phyloP scores from a whole-genome alignment of 1,140 invertebrate species.

The Thrips palmi region DNA sequence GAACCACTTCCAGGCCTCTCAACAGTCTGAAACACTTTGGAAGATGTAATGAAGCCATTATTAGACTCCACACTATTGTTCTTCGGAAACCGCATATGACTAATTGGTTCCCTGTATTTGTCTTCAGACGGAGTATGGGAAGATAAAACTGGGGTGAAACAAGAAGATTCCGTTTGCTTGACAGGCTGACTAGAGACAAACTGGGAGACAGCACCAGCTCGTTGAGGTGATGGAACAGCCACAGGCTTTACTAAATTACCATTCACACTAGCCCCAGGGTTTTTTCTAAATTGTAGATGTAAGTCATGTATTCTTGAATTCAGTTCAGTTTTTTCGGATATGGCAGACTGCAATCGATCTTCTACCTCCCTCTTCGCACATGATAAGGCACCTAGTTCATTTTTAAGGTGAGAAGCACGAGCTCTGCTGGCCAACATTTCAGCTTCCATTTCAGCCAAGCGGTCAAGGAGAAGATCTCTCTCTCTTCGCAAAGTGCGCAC shows the following conservation, averaged over 20 bases:
- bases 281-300: conserved; percentile 24
- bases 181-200: conserved; percentile 8
- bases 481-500: conserved; percentile 36
- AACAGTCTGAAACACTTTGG: too few species aligned
- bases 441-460: conserved; percentile 49
- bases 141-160: conserved; percentile 11
- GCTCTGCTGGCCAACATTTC: conserved; percentile 41
- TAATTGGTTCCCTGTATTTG: too few species aligned
- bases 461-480: conserved; percentile 46
- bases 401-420: conserved; percentile 39
- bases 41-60: too few species aligned
- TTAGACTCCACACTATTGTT: too few species aligned
- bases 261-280: too few species aligned
- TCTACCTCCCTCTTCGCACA: conserved; percentile 39
- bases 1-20: too few species aligned
- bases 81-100: too few species aligned
- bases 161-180: conserved; percentile 3
- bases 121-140: too few species aligned
- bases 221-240: too few species aligned
- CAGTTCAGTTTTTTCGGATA: conserved; percentile 29
- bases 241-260: conserved; percentile 3
- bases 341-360: conserved; percentile 34
- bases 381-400: conserved; percentile 34
- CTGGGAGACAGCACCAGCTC: too few species aligned
- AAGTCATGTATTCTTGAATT: conserved; percentile 26